Percentiles rank a stretch among this genome's conserved stretches.
Evolutionary conservation across 2,888 invertebrate genomes (phyloP).

Genomic region (Calameuta idolon): DNA sequence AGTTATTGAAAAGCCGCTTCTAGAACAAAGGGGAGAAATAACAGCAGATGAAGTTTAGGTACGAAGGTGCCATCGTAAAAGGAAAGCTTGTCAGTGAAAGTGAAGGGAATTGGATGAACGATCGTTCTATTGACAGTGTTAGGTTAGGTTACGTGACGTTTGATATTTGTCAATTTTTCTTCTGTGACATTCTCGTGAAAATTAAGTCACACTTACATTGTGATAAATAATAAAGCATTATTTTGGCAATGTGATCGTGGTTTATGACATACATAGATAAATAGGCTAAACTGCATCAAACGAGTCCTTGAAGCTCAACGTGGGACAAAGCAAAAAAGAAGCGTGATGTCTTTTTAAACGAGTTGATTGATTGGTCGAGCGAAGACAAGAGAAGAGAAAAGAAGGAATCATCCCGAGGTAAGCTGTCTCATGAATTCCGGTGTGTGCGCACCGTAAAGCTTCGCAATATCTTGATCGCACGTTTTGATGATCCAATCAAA

Average conservation of each 20-base stretch:
- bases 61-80: conserved; percentile 5
- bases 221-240: no score
- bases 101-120: neutral
- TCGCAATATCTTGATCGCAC: neutral
- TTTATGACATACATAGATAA: no score
- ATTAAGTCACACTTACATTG: no score
- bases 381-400: neutral
- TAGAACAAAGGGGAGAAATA: conserved; percentile 15
- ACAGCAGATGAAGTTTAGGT: conserved; percentile 6
- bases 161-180: neutral
- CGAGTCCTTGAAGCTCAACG: no score
- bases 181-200: neutral
- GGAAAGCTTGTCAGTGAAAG: neutral
- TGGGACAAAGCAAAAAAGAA: neutral
- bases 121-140: neutral
- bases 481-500: neutral
- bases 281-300: no score
- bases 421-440: neutral
- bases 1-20: conserved; percentile 16
- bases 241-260: no score
- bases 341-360: neutral
- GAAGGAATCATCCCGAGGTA: no score
- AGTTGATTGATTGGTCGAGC: neutral
- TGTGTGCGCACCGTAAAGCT: neutral
- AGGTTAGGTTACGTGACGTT: no score